These are phyloP conservation scores for Drosophila auraria DNA, from an alignment of 1,140 invertebrate species.

Conservation along the genomic window DNA sequence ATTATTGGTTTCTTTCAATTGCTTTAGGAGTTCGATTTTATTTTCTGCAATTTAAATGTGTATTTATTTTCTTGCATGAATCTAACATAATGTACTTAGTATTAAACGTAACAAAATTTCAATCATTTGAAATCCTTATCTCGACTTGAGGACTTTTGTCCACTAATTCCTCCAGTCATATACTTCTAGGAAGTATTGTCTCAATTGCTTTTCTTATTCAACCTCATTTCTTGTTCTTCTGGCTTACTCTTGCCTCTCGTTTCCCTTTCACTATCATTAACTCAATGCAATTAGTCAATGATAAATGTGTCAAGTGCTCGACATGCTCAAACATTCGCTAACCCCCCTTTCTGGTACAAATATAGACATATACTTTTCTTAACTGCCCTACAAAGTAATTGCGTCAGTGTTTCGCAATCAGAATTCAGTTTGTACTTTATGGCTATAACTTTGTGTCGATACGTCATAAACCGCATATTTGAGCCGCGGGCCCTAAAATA, in stretches of 20 bases:
- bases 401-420: slow-evolving; percentile 51
- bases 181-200: neutral
- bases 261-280: slow-evolving; percentile 21
- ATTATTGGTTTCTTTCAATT: too few species aligned
- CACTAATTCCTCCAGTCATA: neutral
- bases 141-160: neutral
- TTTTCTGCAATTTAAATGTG: neutral
- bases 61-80: neutral
- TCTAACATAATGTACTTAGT: neutral
- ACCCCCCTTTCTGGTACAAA: slow-evolving; percentile 5
- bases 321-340: slow-evolving; percentile 44
- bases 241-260: neutral
- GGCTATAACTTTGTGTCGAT: slow-evolving; percentile 30
- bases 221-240: neutral
- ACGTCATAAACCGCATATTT: slow-evolving; percentile 52
- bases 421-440: slow-evolving; percentile 46
- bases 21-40: neutral
- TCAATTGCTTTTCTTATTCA: neutral
- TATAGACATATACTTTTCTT: neutral
- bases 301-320: slow-evolving; percentile 53
- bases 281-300: slow-evolving; percentile 24
- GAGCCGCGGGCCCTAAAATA: slow-evolving; percentile 9
- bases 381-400: slow-evolving; percentile 13
- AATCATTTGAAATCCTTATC: neutral
- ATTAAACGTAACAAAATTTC: neutral